Conservation (phyloP, 2,888 invertebrate species). For the Sarcophaga caerulescens region DNA sequence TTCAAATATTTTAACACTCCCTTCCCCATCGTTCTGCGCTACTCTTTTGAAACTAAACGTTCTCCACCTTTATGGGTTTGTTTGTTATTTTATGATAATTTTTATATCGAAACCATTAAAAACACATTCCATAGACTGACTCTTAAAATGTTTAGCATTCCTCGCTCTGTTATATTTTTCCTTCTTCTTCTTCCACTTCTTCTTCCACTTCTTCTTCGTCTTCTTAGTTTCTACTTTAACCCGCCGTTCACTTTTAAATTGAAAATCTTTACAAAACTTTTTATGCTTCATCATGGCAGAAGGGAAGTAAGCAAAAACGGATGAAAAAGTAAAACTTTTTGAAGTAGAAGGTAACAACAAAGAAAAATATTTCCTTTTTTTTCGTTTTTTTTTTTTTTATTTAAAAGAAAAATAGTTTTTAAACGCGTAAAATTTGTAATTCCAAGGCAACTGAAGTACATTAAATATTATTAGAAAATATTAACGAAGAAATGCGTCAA, state of each 20-base stretch:
- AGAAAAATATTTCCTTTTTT: background rate
- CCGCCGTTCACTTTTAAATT: constrained; percentile 1
- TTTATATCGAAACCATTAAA: constrained; percentile 45
- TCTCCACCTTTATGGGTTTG: background rate
- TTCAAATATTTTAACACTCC: background rate
- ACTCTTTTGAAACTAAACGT: background rate
- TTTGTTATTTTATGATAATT: constrained; percentile 34
- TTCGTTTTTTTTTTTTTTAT: too few species aligned
- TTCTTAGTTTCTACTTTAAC: background rate
- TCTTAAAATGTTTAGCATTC: background rate
- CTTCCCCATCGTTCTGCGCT: background rate
- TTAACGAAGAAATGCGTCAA: background rate
- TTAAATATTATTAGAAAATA: constrained; percentile 27
- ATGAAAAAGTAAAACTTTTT: background rate
- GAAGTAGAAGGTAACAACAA: background rate
- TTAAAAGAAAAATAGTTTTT: background rate
- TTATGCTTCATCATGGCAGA: background rate
- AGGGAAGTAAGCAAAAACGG: background rate
- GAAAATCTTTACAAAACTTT: constrained; percentile 2
- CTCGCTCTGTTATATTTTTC: background rate
- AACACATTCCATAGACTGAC: constrained; percentile 37
- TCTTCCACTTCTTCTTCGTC: background rate
- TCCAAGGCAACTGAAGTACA: constrained; percentile 21
- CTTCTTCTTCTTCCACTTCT: constrained; percentile 25
- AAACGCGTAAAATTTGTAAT: background rate